phyloP scores from a whole-genome alignment of 64 coral and sea anemone genomes.

The Exaiptasia diaphana region DNA sequence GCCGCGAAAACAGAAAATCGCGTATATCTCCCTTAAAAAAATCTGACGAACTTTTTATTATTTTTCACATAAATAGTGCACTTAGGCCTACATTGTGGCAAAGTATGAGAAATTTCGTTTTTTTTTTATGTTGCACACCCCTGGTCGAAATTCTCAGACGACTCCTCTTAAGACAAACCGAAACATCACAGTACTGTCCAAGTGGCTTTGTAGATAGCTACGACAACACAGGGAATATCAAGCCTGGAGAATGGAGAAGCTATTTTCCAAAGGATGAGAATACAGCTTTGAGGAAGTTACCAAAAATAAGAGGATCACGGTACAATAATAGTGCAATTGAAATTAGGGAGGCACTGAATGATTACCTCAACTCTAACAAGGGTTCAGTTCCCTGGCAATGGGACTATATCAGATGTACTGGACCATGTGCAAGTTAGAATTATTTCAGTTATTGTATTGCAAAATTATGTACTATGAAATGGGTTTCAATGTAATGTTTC shows the following conservation, averaged over 20 bases:
- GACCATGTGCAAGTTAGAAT: not conserved
- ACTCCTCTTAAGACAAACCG: constrained; percentile 25
- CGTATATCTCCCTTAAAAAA: not conserved
- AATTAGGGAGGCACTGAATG: constrained; percentile 30
- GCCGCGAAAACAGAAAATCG: no score
- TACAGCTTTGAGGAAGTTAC: constrained; percentile 23
- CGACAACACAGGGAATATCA: constrained; percentile 42
- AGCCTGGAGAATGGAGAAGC: constrained; percentile 65
- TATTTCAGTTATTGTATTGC: no score
- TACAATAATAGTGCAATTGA: constrained; percentile 53
- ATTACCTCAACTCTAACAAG: constrained; percentile 62
- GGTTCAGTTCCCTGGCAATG: constrained; percentile 62
- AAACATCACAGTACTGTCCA: constrained; percentile 32
- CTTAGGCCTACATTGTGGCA: no score
- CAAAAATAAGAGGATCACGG: constrained; percentile 42
- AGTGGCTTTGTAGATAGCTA: constrained; percentile 34
- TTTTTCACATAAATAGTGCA: no score
- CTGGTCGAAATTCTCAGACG: no score
- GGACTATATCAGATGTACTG: constrained; percentile 57
- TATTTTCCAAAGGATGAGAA: constrained; percentile 14
- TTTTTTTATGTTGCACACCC: no score
- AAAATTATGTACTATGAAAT: no score
- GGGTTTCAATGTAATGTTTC: no score
- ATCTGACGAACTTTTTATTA: not conserved
- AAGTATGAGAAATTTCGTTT: no score